Evolutionary conservation across 1,140 invertebrate species (phyloP), one percentile per base, ranked within the genome.

Genomic region (Microplitis mediator): DNA sequence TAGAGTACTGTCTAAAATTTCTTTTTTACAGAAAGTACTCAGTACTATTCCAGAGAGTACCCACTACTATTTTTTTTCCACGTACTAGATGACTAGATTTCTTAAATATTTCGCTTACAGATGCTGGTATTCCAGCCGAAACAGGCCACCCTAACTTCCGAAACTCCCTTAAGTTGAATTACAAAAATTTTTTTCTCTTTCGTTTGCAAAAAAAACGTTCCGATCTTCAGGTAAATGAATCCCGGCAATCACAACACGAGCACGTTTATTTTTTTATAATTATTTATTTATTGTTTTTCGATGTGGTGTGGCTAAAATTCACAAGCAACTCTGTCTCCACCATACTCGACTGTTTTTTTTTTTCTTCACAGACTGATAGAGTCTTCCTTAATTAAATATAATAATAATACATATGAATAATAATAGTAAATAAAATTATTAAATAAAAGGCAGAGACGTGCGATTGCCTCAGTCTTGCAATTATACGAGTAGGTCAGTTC

Each of bases 231-330:
- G 73, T 78, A n/a, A n/a, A n/a, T n/a, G n/a, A n/a, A n/a, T n/a
- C n/a, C n/a, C n/a, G 39, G 39, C 39, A 45, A 72, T 35, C 62
- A 74, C 69, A 77, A 83, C 79, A 77, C 77, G 72, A 85, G 84
- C 84, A 85, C 84, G 79, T 74, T 74, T 74, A 73, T 69, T 74
- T 74, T 74, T 71, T 71, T 78, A n/a, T n/a, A n/a, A n/a, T n/a
- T n/a, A 79, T 2, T 9, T 45, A 23, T 23, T 23, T 23, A 23
- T 45, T 45, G 11, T 45, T 80, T 81, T 79, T 86, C 80, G 79
- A 86, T 87, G 85, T 87, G 84, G 85, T 85, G 84, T 87, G 82
- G 81, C 85, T 85, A 85, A 77, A 80, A 79, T 83, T 81, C 72
- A 67, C 78, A 70, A 75, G 74, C 74, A 76, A 76, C 6, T 45